phyloP scores from a whole-genome alignment of 2,113 vertebrate species.

The Salvelinus alpinus region DNA sequence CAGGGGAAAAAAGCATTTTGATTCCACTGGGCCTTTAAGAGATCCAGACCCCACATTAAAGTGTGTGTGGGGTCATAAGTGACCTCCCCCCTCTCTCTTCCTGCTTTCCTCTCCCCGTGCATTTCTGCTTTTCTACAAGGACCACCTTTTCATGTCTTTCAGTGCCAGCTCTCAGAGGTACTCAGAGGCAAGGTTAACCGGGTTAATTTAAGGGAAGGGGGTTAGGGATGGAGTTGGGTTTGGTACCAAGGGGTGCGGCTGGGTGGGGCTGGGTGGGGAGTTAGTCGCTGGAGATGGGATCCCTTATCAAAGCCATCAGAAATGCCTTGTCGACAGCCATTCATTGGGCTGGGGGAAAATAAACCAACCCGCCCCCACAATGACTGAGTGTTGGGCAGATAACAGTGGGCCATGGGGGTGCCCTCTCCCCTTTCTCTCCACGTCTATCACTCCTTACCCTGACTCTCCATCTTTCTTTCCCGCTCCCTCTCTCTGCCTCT shows the following conservation, averaged over 20 bases:
- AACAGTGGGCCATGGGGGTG: slow-evolving; percentile 72
- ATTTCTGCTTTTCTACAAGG: slow-evolving; percentile 58
- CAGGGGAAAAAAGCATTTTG: too few relatives aligned
- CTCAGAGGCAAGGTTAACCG: slow-evolving; percentile 65
- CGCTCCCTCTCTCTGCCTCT: slow-evolving; percentile 15
- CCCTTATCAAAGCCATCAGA: slow-evolving; percentile 76
- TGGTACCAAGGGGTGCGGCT: slow-evolving; percentile 30
- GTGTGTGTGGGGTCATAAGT: slow-evolving; percentile 49
- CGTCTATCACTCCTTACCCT: slow-evolving; percentile 5
- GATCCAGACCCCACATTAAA: slow-evolving; percentile 41
- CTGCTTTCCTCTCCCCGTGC: neutral
- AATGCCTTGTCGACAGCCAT: slow-evolving; percentile 79
- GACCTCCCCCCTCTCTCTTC: neutral
- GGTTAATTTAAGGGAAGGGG: slow-evolving; percentile 60
- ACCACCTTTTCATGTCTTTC: slow-evolving; percentile 78
- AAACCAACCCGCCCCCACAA: slow-evolving; percentile 69
- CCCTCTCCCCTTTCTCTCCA: slow-evolving; percentile 68
- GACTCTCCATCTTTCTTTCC: neutral
- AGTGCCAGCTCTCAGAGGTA: slow-evolving; percentile 66
- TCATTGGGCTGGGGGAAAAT: slow-evolving; percentile 75
- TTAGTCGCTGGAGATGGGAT: slow-evolving; percentile 62
- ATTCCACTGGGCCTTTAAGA: neutral
- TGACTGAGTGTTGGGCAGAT: slow-evolving; percentile 71
- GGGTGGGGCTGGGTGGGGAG: neutral
- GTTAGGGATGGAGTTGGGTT: slow-evolving; percentile 46